Evolutionary conservation across 2,888 invertebrate genomes (phyloP).

Genomic region (Rhamnusium bicolor): DNA sequence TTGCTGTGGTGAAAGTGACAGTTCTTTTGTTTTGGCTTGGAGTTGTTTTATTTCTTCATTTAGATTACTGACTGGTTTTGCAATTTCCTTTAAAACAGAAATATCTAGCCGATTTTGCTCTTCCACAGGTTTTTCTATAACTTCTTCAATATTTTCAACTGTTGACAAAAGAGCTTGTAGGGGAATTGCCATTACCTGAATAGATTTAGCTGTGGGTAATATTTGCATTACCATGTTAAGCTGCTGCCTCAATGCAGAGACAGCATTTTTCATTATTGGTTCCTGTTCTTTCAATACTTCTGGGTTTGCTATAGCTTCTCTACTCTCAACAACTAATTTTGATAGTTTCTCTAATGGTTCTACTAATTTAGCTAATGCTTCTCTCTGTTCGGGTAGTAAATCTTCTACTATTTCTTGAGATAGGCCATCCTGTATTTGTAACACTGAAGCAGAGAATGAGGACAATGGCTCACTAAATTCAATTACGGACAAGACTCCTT

Average conservation of each 20-base stretch:
- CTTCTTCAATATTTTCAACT: background rate
- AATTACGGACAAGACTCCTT: background rate
- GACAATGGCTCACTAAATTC: conserved; percentile 8
- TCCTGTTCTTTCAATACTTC: conserved; percentile 18
- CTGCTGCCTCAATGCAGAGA: conserved; percentile 24
- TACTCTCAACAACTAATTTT: conserved; percentile 30
- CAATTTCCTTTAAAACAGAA: background rate
- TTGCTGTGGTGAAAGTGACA: background rate
- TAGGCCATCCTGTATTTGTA: background rate
- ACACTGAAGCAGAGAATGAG: background rate
- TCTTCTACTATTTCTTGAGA: conserved; percentile 18
- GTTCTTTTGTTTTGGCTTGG: background rate
- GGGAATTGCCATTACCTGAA: background rate
- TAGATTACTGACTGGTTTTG: background rate
- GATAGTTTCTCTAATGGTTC: conserved; percentile 45
- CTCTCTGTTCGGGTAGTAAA: conserved; percentile 29
- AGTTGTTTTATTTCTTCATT: background rate
- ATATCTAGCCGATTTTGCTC: background rate
- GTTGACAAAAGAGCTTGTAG: background rate
- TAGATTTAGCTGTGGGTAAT: background rate
- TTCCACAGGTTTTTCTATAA: background rate
- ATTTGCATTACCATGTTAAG: conserved; percentile 9
- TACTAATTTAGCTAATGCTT: conserved; percentile 22
- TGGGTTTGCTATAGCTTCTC: conserved; percentile 7
- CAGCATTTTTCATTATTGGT: conserved; percentile 32